A percentile compares a stretch with the other conserved stretches of the same genome.
phyloP scores from a whole-genome alignment of 2,888 invertebrate species.

The Drosophila paracracens region DNA sequence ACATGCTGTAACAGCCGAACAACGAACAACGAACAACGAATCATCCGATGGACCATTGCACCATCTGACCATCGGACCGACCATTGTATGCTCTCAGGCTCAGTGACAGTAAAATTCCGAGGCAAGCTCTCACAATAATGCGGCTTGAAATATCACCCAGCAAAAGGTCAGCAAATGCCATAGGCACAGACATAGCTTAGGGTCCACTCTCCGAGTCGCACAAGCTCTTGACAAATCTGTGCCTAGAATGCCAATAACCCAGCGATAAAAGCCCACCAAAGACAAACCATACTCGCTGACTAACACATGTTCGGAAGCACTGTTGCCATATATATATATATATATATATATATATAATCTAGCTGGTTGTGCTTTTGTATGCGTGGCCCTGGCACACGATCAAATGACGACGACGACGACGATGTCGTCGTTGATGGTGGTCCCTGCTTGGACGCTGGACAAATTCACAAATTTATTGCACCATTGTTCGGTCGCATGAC shows the following conservation, averaged over 20 bases:
- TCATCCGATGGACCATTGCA: slow-evolving; percentile 2
- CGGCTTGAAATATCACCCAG: slow-evolving; percentile 72
- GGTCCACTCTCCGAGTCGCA: slow-evolving; percentile 35
- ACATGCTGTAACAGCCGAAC: slow-evolving; percentile 53
- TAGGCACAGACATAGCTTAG: slow-evolving; percentile 21
- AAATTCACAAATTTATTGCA: slow-evolving; percentile 80
- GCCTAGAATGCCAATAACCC: slow-evolving; percentile 42
- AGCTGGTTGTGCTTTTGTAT: slow-evolving; percentile 16
- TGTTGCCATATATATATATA: slow-evolving; percentile 3
- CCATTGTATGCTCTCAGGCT: slow-evolving; percentile 22
- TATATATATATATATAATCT: neutral
- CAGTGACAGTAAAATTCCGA: slow-evolving; percentile 9
- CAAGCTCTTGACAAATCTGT: slow-evolving; percentile 57
- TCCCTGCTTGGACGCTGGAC: slow-evolving; percentile 67
- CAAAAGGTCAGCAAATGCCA: slow-evolving; percentile 64
- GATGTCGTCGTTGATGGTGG: slow-evolving; percentile 58
- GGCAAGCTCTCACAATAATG: slow-evolving; percentile 54
- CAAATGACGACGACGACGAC: slow-evolving; percentile 62
- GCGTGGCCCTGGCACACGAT: slow-evolving; percentile 70
- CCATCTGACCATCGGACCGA: slow-evolving; percentile 8
- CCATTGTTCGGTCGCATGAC: slow-evolving; percentile 75
- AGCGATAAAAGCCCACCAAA: slow-evolving; percentile 13
- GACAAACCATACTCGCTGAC: slow-evolving; percentile 6
- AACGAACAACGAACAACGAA: neutral
- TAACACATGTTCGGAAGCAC: slow-evolving; percentile 74